Base-by-base conservation (phyloP, 2,113 vertebrate genomes). In the Tupaia tana region DNA sequence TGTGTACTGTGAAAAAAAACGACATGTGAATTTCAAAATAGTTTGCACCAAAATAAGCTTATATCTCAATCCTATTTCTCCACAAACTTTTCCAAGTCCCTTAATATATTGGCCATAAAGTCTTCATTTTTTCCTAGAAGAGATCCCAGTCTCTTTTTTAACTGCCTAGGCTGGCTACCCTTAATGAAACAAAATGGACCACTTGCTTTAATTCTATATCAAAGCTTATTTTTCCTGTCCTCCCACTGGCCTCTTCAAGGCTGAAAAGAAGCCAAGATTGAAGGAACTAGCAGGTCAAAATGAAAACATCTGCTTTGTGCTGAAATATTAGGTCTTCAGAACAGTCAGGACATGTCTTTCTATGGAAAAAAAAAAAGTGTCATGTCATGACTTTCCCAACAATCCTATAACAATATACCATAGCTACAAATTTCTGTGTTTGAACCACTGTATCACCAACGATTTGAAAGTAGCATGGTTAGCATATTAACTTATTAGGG, bases 401-500 rank as follows among this genome's bases (percentile, higher is more conserved):
- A 43, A 43, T 43, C 43, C 43, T 4, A 43, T 88, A 66, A 91
- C 4, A 79, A 31, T 29, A 67, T 78, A 75, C 91, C 87, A 78
- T 90, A 90, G 27, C 69, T 75, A 54, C 83, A 67, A 79, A 95
- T 56, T 20, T 19, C 22, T 83, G 27, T 80, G 19, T 97, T 97
- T 79, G 91, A n/a, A 7, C 6, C 24, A 20, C 22, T 90, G 0
- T 73, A 19, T 93, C 63, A 93, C 89, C 78, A 0, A 0, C 58
- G 0, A 1, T 54, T 70, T 64, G 31, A 95, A 43, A 43, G 29
- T 34, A 22, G 56, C 52, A 74, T 93, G 43, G 66, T 88, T 91
- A 96, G 70, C 94, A 81, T 43, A 77, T 94, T 91, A 96, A 93
- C 14, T 2, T 71, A 24, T 95, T 78, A 92, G 91, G 85, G 64